Percentiles rank a stretch among this genome's conserved stretches.
Evolutionary conservation across 2,113 vertebrate genomes (phyloP).

Genomic region (Rhabdomys dilectus): DNA sequence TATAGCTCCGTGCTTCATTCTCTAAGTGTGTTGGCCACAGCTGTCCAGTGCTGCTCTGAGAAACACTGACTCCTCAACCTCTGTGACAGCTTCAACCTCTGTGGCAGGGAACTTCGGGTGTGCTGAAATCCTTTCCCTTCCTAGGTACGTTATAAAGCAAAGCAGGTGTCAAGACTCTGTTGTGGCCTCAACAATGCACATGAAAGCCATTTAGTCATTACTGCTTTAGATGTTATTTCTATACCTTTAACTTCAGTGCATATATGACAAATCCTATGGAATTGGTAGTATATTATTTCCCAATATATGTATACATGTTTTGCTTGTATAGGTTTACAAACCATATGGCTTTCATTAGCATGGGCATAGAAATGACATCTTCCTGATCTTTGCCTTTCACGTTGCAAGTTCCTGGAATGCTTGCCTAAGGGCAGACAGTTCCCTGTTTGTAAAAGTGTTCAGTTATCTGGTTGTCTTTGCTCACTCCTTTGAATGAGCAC

Average conservation of each 20-base stretch:
- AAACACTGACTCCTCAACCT: not conserved
- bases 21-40: not conserved
- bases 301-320: not conserved
- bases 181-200: not conserved
- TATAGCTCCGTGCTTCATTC: not conserved
- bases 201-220: not conserved
- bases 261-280: not conserved
- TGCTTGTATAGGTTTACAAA: not conserved
- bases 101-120: rapidly evolving
- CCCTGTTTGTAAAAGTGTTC: not conserved
- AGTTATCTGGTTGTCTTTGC: not conserved
- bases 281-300: not conserved
- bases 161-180: not conserved
- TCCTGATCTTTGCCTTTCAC: not conserved
- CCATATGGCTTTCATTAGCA: not conserved
- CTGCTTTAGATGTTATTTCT: not conserved
- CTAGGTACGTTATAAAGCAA: not conserved
- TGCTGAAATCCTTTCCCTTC: not conserved
- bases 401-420: constrained; percentile 1
- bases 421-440: not conserved
- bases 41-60: not conserved
- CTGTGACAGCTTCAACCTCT: too few species aligned
- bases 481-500: not conserved
- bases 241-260: not conserved
- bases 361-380: not conserved